A percentile compares a stretch with the other conserved stretches of the same genome.
These are phyloP conservation scores for Charadrius vociferus DNA, from an alignment of 2,113 vertebrate genomes.

Conservation along the genomic window DNA sequence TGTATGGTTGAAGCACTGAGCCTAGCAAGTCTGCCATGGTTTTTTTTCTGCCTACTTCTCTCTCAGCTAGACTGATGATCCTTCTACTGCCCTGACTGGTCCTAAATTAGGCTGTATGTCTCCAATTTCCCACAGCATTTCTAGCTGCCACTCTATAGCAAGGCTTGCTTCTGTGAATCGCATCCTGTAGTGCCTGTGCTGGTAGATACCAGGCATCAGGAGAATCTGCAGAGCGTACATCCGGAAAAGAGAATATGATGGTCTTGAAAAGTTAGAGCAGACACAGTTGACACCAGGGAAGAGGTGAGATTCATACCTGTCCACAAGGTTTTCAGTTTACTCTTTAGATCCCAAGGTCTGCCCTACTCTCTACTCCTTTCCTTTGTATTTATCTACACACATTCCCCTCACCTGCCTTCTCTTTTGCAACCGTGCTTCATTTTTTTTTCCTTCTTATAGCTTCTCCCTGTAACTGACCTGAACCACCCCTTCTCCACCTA, in stretches of 20 bases:
- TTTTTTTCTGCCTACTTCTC: background rate
- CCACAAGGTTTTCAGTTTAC: background rate
- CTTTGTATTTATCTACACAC: background rate
- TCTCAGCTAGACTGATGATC: background rate
- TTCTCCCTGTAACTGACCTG: background rate
- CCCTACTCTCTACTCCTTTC: background rate
- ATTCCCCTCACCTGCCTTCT: background rate
- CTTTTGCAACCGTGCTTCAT: background rate
- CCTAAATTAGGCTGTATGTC: background rate
- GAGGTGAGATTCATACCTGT: background rate
- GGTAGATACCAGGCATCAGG: background rate
- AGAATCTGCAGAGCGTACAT: background rate
- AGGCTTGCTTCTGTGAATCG: background rate
- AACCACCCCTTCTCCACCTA: background rate
- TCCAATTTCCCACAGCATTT: background rate
- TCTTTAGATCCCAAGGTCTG: background rate
- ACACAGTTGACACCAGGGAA: background rate
- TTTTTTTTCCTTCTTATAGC: background rate
- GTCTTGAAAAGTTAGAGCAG: background rate
- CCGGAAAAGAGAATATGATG: background rate
- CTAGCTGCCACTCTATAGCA: background rate
- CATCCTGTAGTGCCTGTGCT: background rate
- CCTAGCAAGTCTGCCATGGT: accelerated
- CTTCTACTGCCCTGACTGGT: background rate
- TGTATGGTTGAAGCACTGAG: background rate